Conservation (phyloP, 2,113 vertebrate genomes). For the Ammodytes dubius region DNA sequence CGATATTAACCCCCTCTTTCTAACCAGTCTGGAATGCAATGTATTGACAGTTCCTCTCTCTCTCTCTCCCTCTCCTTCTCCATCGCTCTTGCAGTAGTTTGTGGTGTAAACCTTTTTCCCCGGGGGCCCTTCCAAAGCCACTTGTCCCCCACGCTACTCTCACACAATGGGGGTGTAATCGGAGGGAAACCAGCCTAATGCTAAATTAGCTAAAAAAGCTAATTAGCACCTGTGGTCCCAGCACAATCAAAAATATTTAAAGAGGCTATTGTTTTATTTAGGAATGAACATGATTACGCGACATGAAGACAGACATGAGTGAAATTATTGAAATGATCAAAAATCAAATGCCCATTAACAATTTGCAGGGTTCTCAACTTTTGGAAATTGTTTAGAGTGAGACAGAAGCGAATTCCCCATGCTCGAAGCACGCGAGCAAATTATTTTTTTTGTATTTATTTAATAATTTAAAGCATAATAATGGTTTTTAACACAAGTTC, state of each 20-base stretch:
- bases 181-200: background rate
- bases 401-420: too few relatives aligned
- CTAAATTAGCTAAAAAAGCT: slow-evolving; percentile 10
- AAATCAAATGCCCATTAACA: too few relatives aligned
- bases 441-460: too few relatives aligned
- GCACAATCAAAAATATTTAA: background rate
- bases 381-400: too few relatives aligned
- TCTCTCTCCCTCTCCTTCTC: slow-evolving; percentile 73
- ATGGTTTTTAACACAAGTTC: too few relatives aligned
- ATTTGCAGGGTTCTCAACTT: too few relatives aligned
- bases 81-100: slow-evolving; percentile 57
- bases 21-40: slow-evolving; percentile 97
- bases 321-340: too few relatives aligned
- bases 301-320: too few relatives aligned
- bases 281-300: too few relatives aligned
- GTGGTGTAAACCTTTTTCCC: slow-evolving; percentile 38
- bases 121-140: slow-evolving; percentile 64
- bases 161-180: background rate
- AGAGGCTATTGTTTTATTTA: background rate
- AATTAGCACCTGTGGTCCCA: background rate
- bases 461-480: too few relatives aligned
- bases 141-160: slow-evolving; percentile 30
- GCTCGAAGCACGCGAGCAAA: too few relatives aligned
- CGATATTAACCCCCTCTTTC: slow-evolving; percentile 95
- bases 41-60: slow-evolving; percentile 89